These are phyloP conservation scores for Eptatretus atami DNA, from an alignment of 2,797 vertebrate species.

Conservation along the genomic window DNA sequence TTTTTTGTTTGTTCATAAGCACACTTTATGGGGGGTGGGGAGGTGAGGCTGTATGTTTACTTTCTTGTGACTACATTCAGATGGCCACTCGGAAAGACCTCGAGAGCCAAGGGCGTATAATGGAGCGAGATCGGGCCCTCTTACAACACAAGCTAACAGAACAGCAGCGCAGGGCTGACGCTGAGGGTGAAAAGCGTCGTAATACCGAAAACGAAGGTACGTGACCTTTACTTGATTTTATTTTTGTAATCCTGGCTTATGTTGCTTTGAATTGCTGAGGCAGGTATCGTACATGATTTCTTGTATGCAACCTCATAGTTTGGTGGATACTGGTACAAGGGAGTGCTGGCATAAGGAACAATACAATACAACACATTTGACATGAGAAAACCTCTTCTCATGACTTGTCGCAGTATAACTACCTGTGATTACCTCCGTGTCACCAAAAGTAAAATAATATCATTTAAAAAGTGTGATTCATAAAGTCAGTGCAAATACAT, in stretches of 20 bases:
- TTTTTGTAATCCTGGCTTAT: no score
- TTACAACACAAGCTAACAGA: conserved; percentile 57
- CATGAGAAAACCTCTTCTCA: no score
- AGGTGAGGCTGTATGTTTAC: no score
- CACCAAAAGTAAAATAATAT: no score
- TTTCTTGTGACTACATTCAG: neutral
- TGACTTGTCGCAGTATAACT: no score
- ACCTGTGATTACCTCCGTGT: no score
- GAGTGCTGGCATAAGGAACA: no score
- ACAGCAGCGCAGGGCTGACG: conserved; percentile 75
- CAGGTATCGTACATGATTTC: neutral
- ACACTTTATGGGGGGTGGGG: neutral
- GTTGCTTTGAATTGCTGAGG: no score
- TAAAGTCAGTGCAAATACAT: no score
- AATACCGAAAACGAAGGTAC: conserved; percentile 86
- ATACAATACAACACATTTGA: no score
- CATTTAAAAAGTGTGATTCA: no score
- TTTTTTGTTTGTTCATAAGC: neutral
- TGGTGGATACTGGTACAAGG: neutral
- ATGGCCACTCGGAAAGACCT: conserved; percentile 21
- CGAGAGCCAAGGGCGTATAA: conserved; percentile 37
- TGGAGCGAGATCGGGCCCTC: conserved; percentile 84
- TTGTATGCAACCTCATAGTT: neutral
- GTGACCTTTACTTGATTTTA: neutral
- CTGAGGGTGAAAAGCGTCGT: conserved; percentile 69